Conservation (phyloP, 2,888 invertebrate genomes). For the Rhingia campestris region DNA sequence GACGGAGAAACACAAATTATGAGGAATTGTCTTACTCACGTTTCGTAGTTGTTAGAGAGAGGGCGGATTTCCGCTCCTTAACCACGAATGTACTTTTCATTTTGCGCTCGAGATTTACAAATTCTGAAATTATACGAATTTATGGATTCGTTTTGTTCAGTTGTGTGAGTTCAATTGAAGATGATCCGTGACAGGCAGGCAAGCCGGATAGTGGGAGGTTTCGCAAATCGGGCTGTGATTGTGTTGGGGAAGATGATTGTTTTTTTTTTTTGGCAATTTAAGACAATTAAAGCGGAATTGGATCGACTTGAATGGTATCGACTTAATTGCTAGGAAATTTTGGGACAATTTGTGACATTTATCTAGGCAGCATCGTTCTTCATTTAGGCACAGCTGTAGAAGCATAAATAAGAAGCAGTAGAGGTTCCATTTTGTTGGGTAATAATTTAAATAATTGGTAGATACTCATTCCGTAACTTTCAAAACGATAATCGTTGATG, state of each 20-base stretch:
- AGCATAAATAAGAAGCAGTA: too few species aligned
- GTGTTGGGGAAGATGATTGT: neutral
- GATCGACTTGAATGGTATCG: too few species aligned
- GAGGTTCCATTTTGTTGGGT: too few species aligned
- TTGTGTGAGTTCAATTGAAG: slow-evolving; percentile 19
- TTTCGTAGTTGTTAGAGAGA: slow-evolving; percentile 22
- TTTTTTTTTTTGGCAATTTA: slow-evolving; percentile 31
- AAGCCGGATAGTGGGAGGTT: slow-evolving; percentile 3
- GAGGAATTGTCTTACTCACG: slow-evolving; percentile 66
- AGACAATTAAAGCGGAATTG: slow-evolving; percentile 14
- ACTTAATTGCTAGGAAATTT: too few species aligned
- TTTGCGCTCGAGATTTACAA: slow-evolving; percentile 8
- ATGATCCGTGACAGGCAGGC: neutral
- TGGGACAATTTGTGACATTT: too few species aligned
- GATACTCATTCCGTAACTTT: too few species aligned
- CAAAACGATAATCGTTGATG: too few species aligned
- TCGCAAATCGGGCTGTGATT: neutral
- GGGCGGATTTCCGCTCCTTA: slow-evolving; percentile 67
- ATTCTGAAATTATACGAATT: slow-evolving; percentile 20
- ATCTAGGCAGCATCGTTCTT: too few species aligned
- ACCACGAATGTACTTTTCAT: slow-evolving; percentile 18
- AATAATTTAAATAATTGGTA: too few species aligned
- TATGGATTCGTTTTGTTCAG: neutral
- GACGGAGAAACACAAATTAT: slow-evolving; percentile 63
- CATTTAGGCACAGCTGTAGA: too few species aligned